These are phyloP conservation scores for Oryzaephilus surinamensis DNA, from an alignment of 1,140 invertebrate genomes.

Conservation along the genomic window DNA sequence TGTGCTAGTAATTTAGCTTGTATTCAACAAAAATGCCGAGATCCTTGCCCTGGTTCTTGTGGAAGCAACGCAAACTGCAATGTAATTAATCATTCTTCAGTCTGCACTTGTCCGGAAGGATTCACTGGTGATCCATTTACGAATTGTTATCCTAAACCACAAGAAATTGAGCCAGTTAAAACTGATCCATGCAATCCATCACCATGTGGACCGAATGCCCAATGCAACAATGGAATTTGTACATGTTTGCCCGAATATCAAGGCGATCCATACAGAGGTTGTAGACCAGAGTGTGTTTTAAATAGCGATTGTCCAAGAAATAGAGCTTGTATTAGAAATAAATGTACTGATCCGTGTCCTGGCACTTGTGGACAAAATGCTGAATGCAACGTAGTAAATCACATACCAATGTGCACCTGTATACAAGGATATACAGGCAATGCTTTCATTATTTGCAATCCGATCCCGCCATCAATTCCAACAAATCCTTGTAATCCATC, in stretches of 20 bases:
- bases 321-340: slow-evolving; percentile 50
- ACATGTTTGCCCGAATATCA: slow-evolving; percentile 50
- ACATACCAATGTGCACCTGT: slow-evolving; percentile 59
- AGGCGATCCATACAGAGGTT: slow-evolving; percentile 54
- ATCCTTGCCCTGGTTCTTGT: slow-evolving; percentile 52
- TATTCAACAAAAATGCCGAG: slow-evolving; percentile 50
- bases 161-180: slow-evolving; percentile 27
- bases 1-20: slow-evolving; percentile 47
- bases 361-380: slow-evolving; percentile 57
- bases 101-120: slow-evolving; percentile 64
- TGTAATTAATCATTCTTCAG: slow-evolving; percentile 63
- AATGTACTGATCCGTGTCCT: slow-evolving; percentile 55
- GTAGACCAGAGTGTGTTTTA: slow-evolving; percentile 56
- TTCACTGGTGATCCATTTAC: slow-evolving; percentile 74
- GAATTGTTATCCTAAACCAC: slow-evolving; percentile 47
- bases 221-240: slow-evolving; percentile 49
- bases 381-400: slow-evolving; percentile 52
- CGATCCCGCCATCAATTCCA: slow-evolving; percentile 30
- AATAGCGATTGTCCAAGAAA: slow-evolving; percentile 57
- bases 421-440: slow-evolving; percentile 48
- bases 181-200: slow-evolving; percentile 46
- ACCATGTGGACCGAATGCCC: slow-evolving; percentile 57
- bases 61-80: slow-evolving; percentile 50
- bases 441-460: slow-evolving; percentile 44
- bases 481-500: slow-evolving; percentile 40